phyloP scores from a whole-genome alignment of 2,113 vertebrate genomes.

The Laticauda colubrina region DNA sequence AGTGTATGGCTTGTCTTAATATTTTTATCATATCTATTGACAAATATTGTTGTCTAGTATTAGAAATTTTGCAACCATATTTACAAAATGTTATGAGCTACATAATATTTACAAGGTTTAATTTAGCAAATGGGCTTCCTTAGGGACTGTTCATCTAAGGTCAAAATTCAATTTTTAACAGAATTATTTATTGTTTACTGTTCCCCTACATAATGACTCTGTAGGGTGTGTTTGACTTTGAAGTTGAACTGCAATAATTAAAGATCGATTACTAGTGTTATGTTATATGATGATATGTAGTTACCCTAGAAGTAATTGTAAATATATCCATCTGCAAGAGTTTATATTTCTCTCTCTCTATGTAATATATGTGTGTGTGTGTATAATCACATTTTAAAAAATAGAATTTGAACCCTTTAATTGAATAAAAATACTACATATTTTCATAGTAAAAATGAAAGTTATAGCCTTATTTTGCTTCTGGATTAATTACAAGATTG shows the following conservation, averaged over 20 bases:
- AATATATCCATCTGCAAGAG: background rate
- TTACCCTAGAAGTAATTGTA: background rate
- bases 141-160: background rate
- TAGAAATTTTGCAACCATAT: conserved; percentile 22
- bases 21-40: background rate
- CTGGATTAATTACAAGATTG: background rate
- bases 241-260: background rate
- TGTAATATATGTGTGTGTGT: background rate
- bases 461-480: background rate
- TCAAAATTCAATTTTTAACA: background rate
- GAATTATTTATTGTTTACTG: background rate
- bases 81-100: conserved; percentile 40
- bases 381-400: background rate
- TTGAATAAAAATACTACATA: background rate
- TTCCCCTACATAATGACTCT: background rate
- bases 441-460: background rate
- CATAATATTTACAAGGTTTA: conserved; percentile 38
- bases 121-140: conserved; percentile 24
- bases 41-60: conserved; percentile 10
- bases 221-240: conserved; percentile 13
- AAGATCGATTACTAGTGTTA: background rate
- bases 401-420: background rate
- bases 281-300: conserved; percentile 11
- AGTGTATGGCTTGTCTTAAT: background rate
- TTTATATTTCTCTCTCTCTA: too few species aligned